Base-by-base conservation (phyloP, 2,797 vertebrate species). In the Pelodytes ibericus region DNA sequence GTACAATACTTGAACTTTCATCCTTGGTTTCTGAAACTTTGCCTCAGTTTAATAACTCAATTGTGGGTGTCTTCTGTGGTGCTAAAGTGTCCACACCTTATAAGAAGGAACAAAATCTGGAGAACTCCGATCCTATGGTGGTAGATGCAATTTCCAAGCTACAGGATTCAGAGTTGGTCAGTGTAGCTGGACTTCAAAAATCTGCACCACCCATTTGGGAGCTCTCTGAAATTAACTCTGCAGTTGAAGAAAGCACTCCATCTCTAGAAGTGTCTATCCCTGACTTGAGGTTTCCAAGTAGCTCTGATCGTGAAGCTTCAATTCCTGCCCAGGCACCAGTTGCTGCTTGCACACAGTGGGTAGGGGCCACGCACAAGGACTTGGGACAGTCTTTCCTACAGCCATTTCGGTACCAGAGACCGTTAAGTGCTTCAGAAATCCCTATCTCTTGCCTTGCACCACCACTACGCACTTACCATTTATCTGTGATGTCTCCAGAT, bases 21-120 rank as follows among this genome's bases (percentile, higher is more conserved):
- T 29, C 15, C 25, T 24, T 81, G 56, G 36, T 66, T 2, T 82
- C 80, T 4, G 83, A 84, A 51, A 72, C 76, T 5, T 26, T 1
- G 7, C n/a, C 22, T 9, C 58, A 58, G 57, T 83, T 74, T 63
- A 73, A 64, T 0, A 0, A 67, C 63, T 73, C 59, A 15, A 75
- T 71, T 31, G n/a, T 22, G 4, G 75, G 63, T 0, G 1, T 59
- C 1, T 82, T 80, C 24, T 27, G 79, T 1, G 36, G 85, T 22
- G 36, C 83, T 15, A 90, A 88, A 67, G 92, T 92, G 29, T 95
- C 95, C 0, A 95, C 93, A 0, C 94, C 94, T 0, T 86, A 81
- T 9, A 75, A 88, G 69, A 70, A 88, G 73, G 72, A 84, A 11
- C 82, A 82, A 5, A 29, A 22, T 4, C 11, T 71, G 13, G 75